Evolutionary conservation across 2,113 vertebrate species (phyloP).

Genomic region (Semnornis frantzii): DNA sequence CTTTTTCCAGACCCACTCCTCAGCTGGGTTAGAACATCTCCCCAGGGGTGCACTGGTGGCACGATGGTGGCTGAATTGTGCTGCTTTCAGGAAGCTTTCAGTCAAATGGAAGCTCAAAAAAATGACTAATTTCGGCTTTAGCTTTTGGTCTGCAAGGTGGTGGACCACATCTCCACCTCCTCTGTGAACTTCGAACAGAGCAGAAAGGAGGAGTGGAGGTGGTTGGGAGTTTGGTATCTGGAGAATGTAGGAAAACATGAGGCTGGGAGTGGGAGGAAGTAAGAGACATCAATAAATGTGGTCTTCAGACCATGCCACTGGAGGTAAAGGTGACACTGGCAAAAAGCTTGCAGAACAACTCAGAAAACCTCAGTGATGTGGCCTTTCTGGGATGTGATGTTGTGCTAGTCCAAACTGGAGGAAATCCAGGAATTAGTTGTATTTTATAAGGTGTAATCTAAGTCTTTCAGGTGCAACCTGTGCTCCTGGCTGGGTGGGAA

Average conservation of each 20-base stretch:
- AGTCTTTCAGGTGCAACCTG: fast-evolving
- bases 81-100: neutral
- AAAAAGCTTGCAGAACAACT: neutral
- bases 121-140: neutral
- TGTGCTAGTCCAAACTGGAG: fast-evolving
- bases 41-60: neutral
- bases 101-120: no score
- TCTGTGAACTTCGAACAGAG: neutral
- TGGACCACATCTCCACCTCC: neutral
- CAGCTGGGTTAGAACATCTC: fast-evolving
- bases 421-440: fast-evolving
- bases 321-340: neutral
- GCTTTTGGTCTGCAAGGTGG: neutral
- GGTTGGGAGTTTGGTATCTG: fast-evolving
- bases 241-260: fast-evolving
- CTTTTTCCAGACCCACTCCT: neutral
- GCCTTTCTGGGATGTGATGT: neutral
- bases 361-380: fast-evolving
- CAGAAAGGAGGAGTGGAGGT: neutral
- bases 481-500: neutral
- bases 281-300: neutral
- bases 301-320: neutral
- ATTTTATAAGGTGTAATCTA: no score
- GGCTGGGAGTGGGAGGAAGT: conserved; percentile 40
- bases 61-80: fast-evolving